phyloP scores from a whole-genome alignment of 2,888 invertebrate genomes.

The Netelia fuscicornis region DNA sequence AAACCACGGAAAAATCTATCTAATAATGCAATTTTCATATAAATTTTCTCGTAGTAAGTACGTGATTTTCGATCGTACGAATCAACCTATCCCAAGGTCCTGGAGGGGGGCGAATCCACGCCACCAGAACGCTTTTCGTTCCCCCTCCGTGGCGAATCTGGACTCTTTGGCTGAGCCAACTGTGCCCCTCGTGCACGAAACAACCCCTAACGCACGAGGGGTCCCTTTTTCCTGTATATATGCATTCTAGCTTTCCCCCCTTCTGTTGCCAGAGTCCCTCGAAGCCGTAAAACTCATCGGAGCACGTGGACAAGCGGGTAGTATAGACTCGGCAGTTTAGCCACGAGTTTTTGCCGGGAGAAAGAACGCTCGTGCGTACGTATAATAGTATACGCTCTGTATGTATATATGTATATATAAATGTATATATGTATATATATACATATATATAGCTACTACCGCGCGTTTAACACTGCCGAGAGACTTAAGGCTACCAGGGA shows the following conservation, averaged over 20 bases:
- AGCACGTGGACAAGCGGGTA: slow-evolving; percentile 28
- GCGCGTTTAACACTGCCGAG: not conserved
- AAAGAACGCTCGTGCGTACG: slow-evolving; percentile 26
- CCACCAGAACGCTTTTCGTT: slow-evolving; percentile 17
- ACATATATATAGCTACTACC: not conserved
- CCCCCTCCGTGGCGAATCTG: slow-evolving; percentile 40
- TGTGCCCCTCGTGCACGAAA: not conserved
- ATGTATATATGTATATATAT: not conserved
- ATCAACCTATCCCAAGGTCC: not conserved
- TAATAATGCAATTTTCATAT: not conserved
- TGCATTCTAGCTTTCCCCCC: not conserved
- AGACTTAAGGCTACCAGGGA: slow-evolving; percentile 30
- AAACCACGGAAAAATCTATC: no score
- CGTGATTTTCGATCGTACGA: not conserved
- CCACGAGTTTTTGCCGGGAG: slow-evolving; percentile 32
- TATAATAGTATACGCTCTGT: slow-evolving; percentile 5
- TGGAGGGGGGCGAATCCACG: not conserved
- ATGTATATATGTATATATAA: not conserved
- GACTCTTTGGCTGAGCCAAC: not conserved
- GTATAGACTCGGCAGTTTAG: slow-evolving; percentile 55
- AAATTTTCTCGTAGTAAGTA: not conserved
- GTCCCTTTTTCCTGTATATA: slow-evolving; percentile 8
- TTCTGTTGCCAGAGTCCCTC: slow-evolving; percentile 11
- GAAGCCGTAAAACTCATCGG: slow-evolving; percentile 48
- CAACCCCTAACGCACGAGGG: slow-evolving; percentile 16